phyloP scores from a whole-genome alignment of 2,113 vertebrate genomes.

The Grammomys surdaster region DNA sequence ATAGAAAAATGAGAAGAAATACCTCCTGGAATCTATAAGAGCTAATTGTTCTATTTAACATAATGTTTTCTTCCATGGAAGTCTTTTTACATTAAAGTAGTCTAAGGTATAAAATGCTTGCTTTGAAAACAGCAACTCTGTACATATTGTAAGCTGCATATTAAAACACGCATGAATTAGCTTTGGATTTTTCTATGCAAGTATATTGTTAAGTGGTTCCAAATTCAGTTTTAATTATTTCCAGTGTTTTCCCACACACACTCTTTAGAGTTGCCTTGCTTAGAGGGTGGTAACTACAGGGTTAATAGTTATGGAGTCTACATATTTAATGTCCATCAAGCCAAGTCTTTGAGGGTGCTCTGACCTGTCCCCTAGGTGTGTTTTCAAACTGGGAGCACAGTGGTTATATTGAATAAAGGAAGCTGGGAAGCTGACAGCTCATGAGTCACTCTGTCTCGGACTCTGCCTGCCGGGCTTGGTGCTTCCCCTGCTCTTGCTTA shows the following conservation, averaged over 20 bases:
- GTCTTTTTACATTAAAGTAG: conserved; percentile 51
- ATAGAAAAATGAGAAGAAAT: conserved; percentile 37
- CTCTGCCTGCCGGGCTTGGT: neutral
- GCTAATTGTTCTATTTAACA: neutral
- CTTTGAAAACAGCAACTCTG: neutral
- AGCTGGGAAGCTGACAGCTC: neutral
- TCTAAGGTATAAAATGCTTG: neutral
- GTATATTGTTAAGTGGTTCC: neutral
- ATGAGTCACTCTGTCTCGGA: neutral
- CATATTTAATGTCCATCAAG: neutral
- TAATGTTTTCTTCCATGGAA: conserved; percentile 15
- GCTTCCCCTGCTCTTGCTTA: neutral
- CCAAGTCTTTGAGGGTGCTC: neutral
- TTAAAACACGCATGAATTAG: conserved; percentile 39
- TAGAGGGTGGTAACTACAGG: conserved; percentile 19
- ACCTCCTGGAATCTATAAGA: neutral
- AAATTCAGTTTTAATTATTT: conserved; percentile 24
- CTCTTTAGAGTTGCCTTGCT: neutral
- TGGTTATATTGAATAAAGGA: neutral
- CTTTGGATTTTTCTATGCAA: conserved; percentile 19
- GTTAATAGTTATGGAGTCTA: neutral
- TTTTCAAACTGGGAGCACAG: too few relatives aligned
- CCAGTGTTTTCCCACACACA: neutral
- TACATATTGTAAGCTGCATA: neutral
- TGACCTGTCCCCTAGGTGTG: neutral